These are phyloP conservation scores for Temnothorax rugatulus DNA, from an alignment of 2,888 invertebrate genomes.

Conservation along the genomic window DNA sequence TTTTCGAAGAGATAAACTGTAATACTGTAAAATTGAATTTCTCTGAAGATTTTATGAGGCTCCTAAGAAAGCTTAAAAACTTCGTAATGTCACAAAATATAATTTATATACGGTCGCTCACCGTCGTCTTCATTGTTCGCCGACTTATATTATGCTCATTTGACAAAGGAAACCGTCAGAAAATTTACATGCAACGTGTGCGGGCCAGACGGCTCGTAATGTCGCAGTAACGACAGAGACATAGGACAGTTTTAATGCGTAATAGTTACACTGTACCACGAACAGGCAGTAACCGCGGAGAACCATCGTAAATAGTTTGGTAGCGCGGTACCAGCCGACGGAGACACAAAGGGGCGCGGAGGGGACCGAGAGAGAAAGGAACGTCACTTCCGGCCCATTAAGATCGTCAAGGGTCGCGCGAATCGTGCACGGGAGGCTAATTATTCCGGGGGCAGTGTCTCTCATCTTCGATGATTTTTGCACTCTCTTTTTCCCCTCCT, in stretches of 20 bases:
- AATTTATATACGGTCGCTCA: not conserved
- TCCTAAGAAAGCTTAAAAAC: not conserved
- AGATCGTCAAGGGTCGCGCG: conserved; percentile 77
- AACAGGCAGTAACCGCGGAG: conserved; percentile 33
- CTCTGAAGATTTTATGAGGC: not conserved
- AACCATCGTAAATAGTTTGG: conserved; percentile 52
- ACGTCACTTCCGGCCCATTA: conserved; percentile 81
- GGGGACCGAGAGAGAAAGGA: conserved; percentile 65
- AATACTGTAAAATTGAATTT: not conserved
- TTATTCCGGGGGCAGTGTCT: conserved; percentile 74
- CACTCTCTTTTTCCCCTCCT: not conserved
- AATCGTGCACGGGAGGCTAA: conserved; percentile 75
- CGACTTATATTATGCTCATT: not conserved
- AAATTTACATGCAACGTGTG: conserved; percentile 20
- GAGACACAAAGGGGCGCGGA: conserved; percentile 27
- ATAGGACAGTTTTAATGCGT: conserved; percentile 9
- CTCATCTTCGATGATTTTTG: conserved; percentile 59
- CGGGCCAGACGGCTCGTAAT: not conserved
- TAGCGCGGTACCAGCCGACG: conserved; percentile 34
- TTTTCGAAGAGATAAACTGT: not conserved
- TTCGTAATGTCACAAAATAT: not conserved
- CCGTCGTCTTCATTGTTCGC: not conserved
- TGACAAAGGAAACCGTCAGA: not conserved
- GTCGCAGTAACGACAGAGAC: conserved; percentile 6
- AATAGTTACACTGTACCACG: conserved; percentile 28